Evolutionary conservation across 2,113 vertebrate genomes (phyloP), one percentile per base, ranked within the genome.

Genomic region (Mola mola): DNA sequence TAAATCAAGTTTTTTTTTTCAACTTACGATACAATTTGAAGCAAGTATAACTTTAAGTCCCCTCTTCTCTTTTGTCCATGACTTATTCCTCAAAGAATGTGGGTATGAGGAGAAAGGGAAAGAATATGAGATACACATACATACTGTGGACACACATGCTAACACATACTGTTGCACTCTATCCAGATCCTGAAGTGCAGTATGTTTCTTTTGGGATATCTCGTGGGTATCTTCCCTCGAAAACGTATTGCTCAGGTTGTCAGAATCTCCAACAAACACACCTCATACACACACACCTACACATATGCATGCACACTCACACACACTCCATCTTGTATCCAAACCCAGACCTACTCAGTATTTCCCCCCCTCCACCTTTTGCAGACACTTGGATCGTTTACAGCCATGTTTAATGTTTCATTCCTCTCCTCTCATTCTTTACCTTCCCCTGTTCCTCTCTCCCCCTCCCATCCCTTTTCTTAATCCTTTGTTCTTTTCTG

Each of bases 301-400:
- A 46, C 40, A 44, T 28, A 38, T 55, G 51, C 37, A 36, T 11
- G 37, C 47, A 49, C 16, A 38, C 49, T 20, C 44, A 37, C 25
- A 62, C 43, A 46, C 50, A 28, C 24, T 43, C 12, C 37, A 44
- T 47, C 43, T 58, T 44, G 5, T 47, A 61, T 65, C 46, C 71
- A 65, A 43, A 42, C 21, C 42, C 28, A 17, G 15, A 26, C 19
- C 11, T 13, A 29, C 42, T 17, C 22, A 53, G 13, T 33, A 16
- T 55, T 44, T 17, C 36, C 16, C 19, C 41, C 26, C 58, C 20
- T 16, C 24, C 56, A 13, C 25, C 28, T n/a, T 15, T 10, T 25
- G 15, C 57, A 60, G 57, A 19, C 11, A 46, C 81, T 77, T 77
- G 68, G 67, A 81, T 85, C 70, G 61, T 25, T 71, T 67, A 60